Conservation (phyloP, 37 sponge, comb jelly and placozoan species). For the Diacarnus erythraeanus region DNA sequence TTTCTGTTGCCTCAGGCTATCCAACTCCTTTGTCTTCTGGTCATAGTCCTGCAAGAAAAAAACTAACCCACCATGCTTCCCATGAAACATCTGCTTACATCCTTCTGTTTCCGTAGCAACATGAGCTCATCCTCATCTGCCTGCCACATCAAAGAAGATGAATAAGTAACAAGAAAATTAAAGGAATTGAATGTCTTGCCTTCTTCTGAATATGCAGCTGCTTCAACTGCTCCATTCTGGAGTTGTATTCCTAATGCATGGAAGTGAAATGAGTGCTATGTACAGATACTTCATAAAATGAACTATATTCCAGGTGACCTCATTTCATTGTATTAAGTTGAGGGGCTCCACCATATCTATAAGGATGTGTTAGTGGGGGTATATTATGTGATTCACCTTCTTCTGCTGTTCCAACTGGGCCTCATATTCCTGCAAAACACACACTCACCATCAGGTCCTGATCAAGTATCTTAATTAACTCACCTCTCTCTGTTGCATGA, state of each 20-base stretch:
- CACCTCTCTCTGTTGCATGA: slow-evolving; percentile 17
- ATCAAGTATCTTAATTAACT: too few species aligned
- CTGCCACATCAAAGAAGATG: slow-evolving; percentile 4
- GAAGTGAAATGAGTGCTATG: not conserved
- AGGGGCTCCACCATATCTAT: too few species aligned
- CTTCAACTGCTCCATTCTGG: slow-evolving; percentile 41
- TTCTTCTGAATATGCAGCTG: slow-evolving; percentile 35
- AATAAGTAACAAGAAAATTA: not conserved
- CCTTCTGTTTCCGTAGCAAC: slow-evolving; percentile 34
- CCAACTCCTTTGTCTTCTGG: slow-evolving; percentile 27
- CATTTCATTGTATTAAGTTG: too few species aligned
- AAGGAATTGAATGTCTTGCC: slow-evolving; percentile 4
- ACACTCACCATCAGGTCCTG: not conserved
- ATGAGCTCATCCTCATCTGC: slow-evolving; percentile 29
- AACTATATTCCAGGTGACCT: not conserved
- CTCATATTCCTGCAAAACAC: slow-evolving; percentile 16
- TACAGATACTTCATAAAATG: not conserved
- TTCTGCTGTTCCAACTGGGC: slow-evolving; percentile 25
- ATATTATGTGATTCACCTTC: slow-evolving; percentile 11
- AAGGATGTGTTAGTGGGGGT: too few species aligned
- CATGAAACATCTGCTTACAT: not conserved
- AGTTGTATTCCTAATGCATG: slow-evolving; percentile 31
- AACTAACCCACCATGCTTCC: not conserved
- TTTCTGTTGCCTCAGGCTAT: slow-evolving; percentile 16
- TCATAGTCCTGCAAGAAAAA: slow-evolving; percentile 21